These are phyloP conservation scores for Leptobrachium ailaonicum DNA, from an alignment of 2,113 vertebrate genomes.

Conservation along the genomic window DNA sequence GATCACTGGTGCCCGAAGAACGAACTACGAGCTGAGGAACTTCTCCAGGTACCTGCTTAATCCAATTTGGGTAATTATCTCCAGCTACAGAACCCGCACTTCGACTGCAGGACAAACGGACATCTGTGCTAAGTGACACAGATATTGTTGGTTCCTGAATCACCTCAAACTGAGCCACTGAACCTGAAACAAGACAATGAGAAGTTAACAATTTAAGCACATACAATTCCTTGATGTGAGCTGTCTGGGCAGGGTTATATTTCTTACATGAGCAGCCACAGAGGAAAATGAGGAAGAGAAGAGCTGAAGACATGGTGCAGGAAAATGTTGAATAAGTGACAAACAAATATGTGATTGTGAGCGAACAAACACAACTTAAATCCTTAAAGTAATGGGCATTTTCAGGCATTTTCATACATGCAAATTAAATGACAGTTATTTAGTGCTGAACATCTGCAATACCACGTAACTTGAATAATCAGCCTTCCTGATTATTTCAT, in stretches of 20 bases:
- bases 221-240: neutral
- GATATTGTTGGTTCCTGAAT: neutral
- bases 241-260: neutral
- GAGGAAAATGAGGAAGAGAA: neutral
- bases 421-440: too few relatives aligned
- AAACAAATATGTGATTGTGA: neutral
- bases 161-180: constrained; percentile 19
- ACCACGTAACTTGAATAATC: too few relatives aligned
- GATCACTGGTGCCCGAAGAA: neutral
- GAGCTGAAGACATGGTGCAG: constrained; percentile 25
- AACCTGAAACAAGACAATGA: neutral
- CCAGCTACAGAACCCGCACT: constrained; percentile 23
- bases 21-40: constrained; percentile 13
- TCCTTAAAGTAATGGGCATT: neutral
- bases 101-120: neutral
- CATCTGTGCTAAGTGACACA: neutral
- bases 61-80: constrained; percentile 15
- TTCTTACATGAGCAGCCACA: constrained; percentile 14
- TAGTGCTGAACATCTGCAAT: too few relatives aligned
- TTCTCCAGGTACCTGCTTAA: constrained; percentile 27
- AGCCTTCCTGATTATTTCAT: too few relatives aligned
- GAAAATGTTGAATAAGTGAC: neutral
- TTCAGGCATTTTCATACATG: constrained; percentile 1
- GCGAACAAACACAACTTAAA: neutral
- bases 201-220: neutral